Evolutionary conservation across 2,113 vertebrate genomes (phyloP).

Genomic region (Larimichthys crocea): DNA sequence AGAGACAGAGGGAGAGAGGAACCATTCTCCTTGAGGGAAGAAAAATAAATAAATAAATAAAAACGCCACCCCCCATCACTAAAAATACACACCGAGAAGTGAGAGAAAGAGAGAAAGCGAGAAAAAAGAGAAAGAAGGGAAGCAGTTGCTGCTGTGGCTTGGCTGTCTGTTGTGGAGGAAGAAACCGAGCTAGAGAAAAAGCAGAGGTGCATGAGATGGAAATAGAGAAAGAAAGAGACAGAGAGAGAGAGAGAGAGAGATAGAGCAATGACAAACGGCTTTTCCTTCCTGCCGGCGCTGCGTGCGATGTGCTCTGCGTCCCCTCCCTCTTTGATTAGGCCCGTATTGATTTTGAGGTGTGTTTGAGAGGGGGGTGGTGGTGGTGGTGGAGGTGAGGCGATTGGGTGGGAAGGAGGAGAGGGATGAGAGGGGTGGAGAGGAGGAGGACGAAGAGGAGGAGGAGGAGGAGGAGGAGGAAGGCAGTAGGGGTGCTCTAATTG

Average conservation of each 20-base stretch:
- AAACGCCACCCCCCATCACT: conserved; percentile 15
- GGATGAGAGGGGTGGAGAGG: conserved; percentile 53
- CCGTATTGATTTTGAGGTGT: conserved; percentile 92
- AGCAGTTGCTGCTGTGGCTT: conserved; percentile 55
- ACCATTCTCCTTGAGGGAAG: conserved; percentile 39
- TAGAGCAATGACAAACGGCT: conserved; percentile 87
- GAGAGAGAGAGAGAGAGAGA: conserved; percentile 76
- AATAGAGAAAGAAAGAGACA: conserved; percentile 72
- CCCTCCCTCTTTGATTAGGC: conserved; percentile 88
- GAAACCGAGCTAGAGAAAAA: conserved; percentile 61
- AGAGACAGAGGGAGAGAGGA: conserved; percentile 16
- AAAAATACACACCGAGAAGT: conserved; percentile 69
- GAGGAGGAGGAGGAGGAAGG: conserved; percentile 41
- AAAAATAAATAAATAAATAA: background rate
- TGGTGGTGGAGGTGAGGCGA: conserved; percentile 29
- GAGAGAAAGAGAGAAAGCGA: conserved; percentile 20
- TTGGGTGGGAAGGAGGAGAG: conserved; percentile 54
- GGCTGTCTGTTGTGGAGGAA: conserved; percentile 54
- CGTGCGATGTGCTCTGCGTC: conserved; percentile 86
- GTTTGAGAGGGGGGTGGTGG: conserved; percentile 57
- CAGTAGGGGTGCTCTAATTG: conserved; percentile 87
- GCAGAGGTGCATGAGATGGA: conserved; percentile 55
- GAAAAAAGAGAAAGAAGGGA: conserved; percentile 54
- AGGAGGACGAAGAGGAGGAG: conserved; percentile 38
- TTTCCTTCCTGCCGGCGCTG: conserved; percentile 89